Percentiles rank a stretch among this genome's conserved stretches.
These are phyloP conservation scores for Apostichopus japonicus DNA, from an alignment of 35 echinoderm and acorn worm genomes.

Conservation along the genomic window DNA sequence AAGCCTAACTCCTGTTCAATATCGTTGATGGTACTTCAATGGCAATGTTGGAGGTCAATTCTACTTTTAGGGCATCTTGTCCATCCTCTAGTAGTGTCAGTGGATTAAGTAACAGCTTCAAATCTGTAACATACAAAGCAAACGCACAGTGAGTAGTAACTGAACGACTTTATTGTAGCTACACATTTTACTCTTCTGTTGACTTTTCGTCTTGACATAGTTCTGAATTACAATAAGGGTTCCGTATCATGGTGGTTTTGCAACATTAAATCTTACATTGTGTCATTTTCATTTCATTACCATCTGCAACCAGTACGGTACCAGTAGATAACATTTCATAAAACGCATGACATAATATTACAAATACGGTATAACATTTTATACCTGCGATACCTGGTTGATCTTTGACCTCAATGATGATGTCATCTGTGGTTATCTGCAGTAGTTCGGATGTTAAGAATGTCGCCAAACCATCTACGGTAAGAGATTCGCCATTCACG, in stretches of 20 bases:
- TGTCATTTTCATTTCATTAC: too few species aligned
- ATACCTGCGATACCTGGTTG: constrained; percentile 2
- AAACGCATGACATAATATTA: not conserved
- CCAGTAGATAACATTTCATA: not conserved
- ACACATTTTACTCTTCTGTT: not conserved
- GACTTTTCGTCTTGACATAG: too few species aligned
- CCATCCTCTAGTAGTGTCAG: not conserved
- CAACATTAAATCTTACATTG: too few species aligned
- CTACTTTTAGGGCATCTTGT: not conserved
- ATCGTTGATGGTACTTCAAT: not conserved
- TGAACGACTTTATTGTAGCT: not conserved
- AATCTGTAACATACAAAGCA: not conserved
- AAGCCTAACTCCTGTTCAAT: not conserved
- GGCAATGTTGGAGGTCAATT: not conserved
- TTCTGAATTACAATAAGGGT: too few species aligned
- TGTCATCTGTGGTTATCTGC: not conserved
- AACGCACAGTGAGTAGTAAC: not conserved
- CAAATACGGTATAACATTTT: not conserved
- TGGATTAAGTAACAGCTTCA: not conserved
- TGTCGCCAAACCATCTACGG: not conserved
- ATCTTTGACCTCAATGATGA: not conserved
- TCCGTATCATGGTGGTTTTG: too few species aligned
- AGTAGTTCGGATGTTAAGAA: not conserved
- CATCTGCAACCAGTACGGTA: not conserved
- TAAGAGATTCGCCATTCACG: not conserved